Evolutionary conservation across 2,797 vertebrate genomes (phyloP).

Genomic region (Oreochromis mossambicus): DNA sequence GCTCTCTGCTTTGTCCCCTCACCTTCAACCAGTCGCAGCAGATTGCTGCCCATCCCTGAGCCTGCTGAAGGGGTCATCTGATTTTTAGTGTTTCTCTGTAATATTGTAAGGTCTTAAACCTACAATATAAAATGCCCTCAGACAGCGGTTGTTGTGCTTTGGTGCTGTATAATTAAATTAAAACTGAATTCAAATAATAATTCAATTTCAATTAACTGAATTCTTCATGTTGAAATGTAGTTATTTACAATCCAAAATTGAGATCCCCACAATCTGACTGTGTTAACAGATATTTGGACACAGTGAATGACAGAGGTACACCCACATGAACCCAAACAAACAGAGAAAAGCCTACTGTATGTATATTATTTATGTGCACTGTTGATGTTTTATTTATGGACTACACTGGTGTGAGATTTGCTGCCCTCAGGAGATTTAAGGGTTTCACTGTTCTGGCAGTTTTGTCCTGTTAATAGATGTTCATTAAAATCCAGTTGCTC

Average conservation of each 20-base stretch:
- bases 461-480: slow-evolving; percentile 44
- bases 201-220: background rate
- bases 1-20: background rate
- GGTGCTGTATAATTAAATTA: background rate
- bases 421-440: background rate
- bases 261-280: background rate
- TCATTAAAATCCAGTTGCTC: slow-evolving; percentile 59
- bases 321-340: background rate
- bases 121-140: background rate
- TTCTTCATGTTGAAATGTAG: background rate
- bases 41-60: background rate
- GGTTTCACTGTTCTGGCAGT: slow-evolving; percentile 32
- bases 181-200: background rate
- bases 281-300: background rate
- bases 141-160: background rate
- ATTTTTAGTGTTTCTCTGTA: background rate
- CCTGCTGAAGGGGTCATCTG: background rate
- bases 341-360: background rate
- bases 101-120: background rate
- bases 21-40: background rate
- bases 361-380: background rate
- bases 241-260: background rate
- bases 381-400: background rate
- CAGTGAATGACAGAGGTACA: background rate
- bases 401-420: background rate